These are phyloP conservation scores for Phrynocephalus guinanensis DNA, from an alignment of 2,797 vertebrate species.

Conservation along the genomic window DNA sequence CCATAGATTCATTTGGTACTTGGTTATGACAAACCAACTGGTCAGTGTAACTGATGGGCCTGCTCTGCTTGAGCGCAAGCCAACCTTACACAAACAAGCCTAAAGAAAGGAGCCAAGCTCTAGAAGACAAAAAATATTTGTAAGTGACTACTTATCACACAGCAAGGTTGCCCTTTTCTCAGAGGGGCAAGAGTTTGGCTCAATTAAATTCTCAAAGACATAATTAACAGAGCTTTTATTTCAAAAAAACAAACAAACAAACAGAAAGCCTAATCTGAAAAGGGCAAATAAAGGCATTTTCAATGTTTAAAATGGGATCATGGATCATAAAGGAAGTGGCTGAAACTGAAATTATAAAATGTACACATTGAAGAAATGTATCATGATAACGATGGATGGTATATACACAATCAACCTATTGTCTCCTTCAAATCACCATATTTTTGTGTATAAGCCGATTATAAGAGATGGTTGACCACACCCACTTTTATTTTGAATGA, in stretches of 20 bases:
- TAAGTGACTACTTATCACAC: constrained; percentile 30
- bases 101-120: constrained; percentile 19
- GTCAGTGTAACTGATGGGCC: constrained; percentile 24
- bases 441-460: no score
- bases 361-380: not conserved
- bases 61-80: constrained; percentile 30
- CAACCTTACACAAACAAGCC: not conserved
- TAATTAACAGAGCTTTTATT: constrained; percentile 39
- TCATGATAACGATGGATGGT: not conserved
- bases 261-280: no score
- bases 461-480: no score
- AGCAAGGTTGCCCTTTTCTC: constrained; percentile 32
- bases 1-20: constrained; percentile 27
- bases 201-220: constrained; percentile 32
- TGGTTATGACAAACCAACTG: constrained; percentile 31
- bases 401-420: constrained; percentile 19
- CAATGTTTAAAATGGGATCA: constrained; percentile 27
- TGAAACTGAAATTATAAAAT: constrained; percentile 27
- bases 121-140: constrained; percentile 37
- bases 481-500: no score
- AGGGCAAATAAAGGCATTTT: constrained; percentile 33
- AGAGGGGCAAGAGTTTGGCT: constrained; percentile 17
- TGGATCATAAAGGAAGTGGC: not conserved
- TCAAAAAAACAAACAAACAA: no score
- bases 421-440: not conserved